Evolutionary conservation across 2,888 invertebrate species (phyloP), one percentile per base, ranked within the genome.

Genomic region (Asteroscopus sphinx): DNA sequence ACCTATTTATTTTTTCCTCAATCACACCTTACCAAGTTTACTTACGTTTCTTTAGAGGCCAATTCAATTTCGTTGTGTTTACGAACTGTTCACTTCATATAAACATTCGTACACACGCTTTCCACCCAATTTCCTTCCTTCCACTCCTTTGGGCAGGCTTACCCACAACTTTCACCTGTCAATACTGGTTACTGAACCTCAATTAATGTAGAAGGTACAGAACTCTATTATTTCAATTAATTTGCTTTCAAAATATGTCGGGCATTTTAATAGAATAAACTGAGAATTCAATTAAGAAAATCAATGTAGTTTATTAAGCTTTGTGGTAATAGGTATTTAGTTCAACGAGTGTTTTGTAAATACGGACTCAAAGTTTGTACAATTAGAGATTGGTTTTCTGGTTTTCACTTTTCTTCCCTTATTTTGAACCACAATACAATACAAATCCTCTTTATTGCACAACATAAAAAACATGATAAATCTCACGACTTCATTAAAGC

Each of bases 221-320:
- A n/a, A 32, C n/a, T 21, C 5, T 6, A 26, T 54, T 53, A 16
- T 49, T 45, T 17, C 9, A 32, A 15, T 47, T 21, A 16, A 44
- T 51, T 64, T 15, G 16, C 1, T 16, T 28, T 12, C 21, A 15
- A 41, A 46, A 35, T 3, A 8, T 41, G 12, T 26, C 30, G 17
- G 16, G 41, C 1, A 40, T 17, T 41, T 57, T 21, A 21, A 36
- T 55, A 30, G 17, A 36, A 25, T 21, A 33, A n/a, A 37, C 37
- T 26, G 26, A 40, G 26, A 53, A 28, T 35, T 55, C 26, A 41
- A 51, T 65, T 36, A 25, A 25, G 36, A 45, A 67, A 40, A 40
- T 30, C 17, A 25, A 52, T 40, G 9, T 28, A 47, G 32, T 40
- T 46, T 21, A 26, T 13, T 26, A 6, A 57, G 40, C 4, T 41